phyloP scores from a whole-genome alignment of 2,888 invertebrate species.

The Lottia gigantea region DNA sequence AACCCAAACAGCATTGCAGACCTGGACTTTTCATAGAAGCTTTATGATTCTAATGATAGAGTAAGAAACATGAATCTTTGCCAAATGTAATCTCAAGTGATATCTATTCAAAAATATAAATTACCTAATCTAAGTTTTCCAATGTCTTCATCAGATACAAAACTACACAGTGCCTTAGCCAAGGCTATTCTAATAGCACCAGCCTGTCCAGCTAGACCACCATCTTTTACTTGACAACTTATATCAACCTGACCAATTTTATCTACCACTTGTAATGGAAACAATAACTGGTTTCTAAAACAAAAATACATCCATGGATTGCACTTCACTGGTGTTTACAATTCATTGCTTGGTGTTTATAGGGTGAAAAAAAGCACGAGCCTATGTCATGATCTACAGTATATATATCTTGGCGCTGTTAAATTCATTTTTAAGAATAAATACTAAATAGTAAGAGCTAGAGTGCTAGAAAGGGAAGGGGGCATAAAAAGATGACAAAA shows the following conservation, averaged over 20 bases:
- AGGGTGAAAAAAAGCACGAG: too few species aligned
- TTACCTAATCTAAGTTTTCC: conserved; percentile 88
- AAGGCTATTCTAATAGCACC: conserved; percentile 90
- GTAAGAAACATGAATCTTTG: too few species aligned
- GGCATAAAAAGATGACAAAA: too few species aligned
- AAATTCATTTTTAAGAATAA: too few species aligned
- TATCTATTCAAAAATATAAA: not conserved
- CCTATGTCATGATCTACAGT: too few species aligned
- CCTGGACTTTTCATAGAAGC: too few species aligned
- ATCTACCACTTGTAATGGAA: conserved; percentile 84
- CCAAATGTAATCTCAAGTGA: not conserved
- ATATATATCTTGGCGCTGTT: too few species aligned
- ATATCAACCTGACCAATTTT: conserved; percentile 85
- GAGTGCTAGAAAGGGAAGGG: too few species aligned
- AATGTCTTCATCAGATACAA: conserved; percentile 80
- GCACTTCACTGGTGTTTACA: too few species aligned
- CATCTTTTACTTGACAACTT: conserved; percentile 72
- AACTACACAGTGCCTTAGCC: conserved; percentile 84
- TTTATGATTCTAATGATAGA: too few species aligned
- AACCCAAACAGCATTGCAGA: too few species aligned
- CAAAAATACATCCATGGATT: not conserved
- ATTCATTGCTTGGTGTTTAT: too few species aligned
- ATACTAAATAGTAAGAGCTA: not conserved
- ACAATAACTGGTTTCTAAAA: conserved; percentile 76
- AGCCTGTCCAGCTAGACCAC: conserved; percentile 79